Base-by-base conservation (phyloP, 2,113 vertebrate genomes). In the Nothobranchius furzeri region DNA sequence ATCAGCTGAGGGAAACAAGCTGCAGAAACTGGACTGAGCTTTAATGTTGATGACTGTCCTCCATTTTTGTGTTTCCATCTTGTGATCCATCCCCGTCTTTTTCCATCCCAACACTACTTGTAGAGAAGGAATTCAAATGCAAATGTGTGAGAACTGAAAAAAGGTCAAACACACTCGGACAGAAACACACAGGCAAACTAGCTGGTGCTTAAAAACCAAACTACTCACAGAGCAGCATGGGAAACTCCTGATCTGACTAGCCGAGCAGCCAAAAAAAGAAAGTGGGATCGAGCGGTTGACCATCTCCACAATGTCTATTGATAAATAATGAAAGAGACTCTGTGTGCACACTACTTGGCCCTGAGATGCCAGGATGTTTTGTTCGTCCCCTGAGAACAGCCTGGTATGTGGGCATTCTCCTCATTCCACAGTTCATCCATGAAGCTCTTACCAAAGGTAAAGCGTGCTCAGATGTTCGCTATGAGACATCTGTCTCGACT, bases 331-430 rank as follows among this genome's bases (percentile, higher is more conserved):
- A 95, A 95, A 93, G 84, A 66, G 88, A 72, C 81, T 92, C 90
- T 94, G 93, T 96, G 78, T 76, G 10, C 52, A 43, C n/a, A 2
- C 57, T 71, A 72, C 50, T 74, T 64, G 68, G 89, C 68, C 78
- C 80, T 75, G 67, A 85, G 25, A 17, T 92, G 92, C 93, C 94
- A 95, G 91, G 78, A 82, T 20, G 73, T 79, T 92, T 92, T 93
- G 93, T 92, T 90, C 67, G 72, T 67, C 86, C 89, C 90, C 93
- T 80, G 92, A 94, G 90, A 92, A 83, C 78, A 7, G 73, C 76
- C 79, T 90, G 92, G 93, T 90, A 95, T 96, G 94, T 90, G 82
- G 84, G 89, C 86, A 92, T 91, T 83, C 84, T 82, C 79, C 81
- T 82, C 82, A 86, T 75, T 68, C 80, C 81, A 65, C 20, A 75